phyloP scores from a whole-genome alignment of 1,140 invertebrate genomes.

The Hormaphis cornu region DNA sequence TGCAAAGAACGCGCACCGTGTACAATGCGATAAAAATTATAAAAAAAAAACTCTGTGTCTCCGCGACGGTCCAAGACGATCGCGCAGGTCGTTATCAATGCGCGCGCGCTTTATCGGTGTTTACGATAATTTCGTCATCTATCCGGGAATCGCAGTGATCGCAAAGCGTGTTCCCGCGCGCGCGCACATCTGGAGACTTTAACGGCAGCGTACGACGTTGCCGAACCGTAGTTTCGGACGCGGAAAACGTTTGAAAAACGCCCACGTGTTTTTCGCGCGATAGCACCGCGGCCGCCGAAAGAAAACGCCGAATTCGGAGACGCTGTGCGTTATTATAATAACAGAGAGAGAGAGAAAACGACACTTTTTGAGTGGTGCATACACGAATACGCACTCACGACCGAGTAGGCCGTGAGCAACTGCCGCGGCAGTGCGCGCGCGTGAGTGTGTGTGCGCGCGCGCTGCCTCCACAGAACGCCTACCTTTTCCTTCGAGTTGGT shows the following conservation, averaged over 20 bases:
- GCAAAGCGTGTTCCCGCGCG: too few relatives aligned
- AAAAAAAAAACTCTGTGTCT: too few relatives aligned
- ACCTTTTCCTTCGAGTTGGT: neutral
- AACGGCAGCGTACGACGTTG: neutral
- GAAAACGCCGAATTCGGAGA: constrained; percentile 3
- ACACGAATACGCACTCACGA: neutral
- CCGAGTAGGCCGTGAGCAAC: constrained; percentile 19
- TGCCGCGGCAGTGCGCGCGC: neutral
- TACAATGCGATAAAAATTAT: neutral
- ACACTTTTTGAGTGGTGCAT: neutral
- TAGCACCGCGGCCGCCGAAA: neutral
- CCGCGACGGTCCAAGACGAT: too few relatives aligned
- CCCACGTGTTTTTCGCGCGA: neutral
- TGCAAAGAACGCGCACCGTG: neutral
- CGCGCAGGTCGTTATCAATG: neutral
- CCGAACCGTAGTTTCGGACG: neutral
- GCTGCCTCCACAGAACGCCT: constrained; percentile 28
- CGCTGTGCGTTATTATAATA: too few relatives aligned
- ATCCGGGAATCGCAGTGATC: too few relatives aligned
- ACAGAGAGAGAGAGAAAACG: neutral
- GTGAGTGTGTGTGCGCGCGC: neutral
- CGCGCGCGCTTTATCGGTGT: too few relatives aligned
- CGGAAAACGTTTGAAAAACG: neutral
- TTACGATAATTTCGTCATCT: too few relatives aligned
- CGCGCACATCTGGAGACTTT: constrained; percentile 23